Evolutionary conservation across 2,888 invertebrate species (phyloP), one percentile per base, ranked within the genome.

Genomic region (Eupeodes latifasciatus): DNA sequence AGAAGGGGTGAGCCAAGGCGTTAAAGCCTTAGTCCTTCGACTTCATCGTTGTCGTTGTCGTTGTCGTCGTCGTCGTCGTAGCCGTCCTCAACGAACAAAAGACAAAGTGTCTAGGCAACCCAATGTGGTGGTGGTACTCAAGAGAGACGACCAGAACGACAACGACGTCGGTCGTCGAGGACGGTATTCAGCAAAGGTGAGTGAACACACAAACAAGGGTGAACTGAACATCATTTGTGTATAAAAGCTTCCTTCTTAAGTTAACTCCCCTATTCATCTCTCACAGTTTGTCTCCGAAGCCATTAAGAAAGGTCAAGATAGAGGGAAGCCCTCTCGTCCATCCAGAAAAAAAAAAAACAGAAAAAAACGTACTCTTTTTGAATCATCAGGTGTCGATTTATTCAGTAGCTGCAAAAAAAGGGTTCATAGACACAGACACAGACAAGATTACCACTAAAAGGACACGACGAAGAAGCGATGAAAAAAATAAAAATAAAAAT

Each of bases 361-460:
- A 67, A 87, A 87, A 87, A 85, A 88, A 84, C 19, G 78, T 85
- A 57, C 81, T 85, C 81, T 78, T 85, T 85, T 88, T 59, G 88
- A 88, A 88, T 88, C 88, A 88, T 88, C 88, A 88, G 88, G 88
- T 88, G 88, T 88, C 88, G 85, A 88, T 88, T 88, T 88, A 77
- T 77, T 78, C 44, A 78, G 61, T 55, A 81, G 49, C 36, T 57
- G 16, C 27, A 57, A 40, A 59, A 77, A 85, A 85, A 81, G 81
- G 87, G 87, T 88, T 88, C 81, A 69, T 36, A 86, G 78, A 79
- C 82, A 82, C 77, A 81, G 78, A 79, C 82, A 82, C 77, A 78
- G 74, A 84, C 79, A 87, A 87, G 83, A 83, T 49, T 66, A 4
- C 53, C 85, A 14, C 19, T 72, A 59, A 72, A 75, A 86, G 82